Evolutionary conservation across 2,797 vertebrate species (phyloP).

Genomic region (Pelochelys cantorii): DNA sequence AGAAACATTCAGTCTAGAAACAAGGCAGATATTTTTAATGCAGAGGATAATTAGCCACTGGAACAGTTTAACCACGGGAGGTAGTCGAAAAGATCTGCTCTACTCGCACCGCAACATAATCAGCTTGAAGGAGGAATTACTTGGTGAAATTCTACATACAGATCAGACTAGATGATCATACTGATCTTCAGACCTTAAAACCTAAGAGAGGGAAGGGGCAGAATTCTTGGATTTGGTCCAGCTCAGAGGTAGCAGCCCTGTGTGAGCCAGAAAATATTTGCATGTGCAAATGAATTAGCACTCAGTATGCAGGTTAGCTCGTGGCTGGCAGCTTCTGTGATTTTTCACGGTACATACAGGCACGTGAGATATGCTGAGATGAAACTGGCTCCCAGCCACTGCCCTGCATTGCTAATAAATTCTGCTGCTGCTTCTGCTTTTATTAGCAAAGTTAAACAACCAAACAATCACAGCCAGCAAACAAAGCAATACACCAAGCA

Average conservation of each 20-base stretch:
- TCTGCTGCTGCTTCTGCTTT: neutral
- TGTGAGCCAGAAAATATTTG: neutral
- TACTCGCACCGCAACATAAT: neutral
- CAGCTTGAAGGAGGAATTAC: neutral
- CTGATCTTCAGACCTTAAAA: neutral
- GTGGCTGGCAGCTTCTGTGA: neutral
- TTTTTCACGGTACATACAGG: neutral
- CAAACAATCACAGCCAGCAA: neutral
- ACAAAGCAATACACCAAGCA: neutral
- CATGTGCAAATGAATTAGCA: neutral
- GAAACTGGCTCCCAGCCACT: neutral
- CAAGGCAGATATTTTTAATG: neutral
- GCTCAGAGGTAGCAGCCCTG: neutral
- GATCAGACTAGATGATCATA: neutral
- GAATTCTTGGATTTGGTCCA: neutral
- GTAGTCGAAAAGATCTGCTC: neutral
- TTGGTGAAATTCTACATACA: neutral
- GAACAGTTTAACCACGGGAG: neutral
- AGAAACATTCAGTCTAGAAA: neutral
- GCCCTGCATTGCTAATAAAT: neutral
- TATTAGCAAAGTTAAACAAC: neutral
- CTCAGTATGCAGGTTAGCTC: neutral
- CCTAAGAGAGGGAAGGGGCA: neutral
- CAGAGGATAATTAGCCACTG: neutral
- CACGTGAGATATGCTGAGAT: neutral